A percentile compares a stretch with the other conserved stretches of the same genome.
phyloP scores from a whole-genome alignment of 2,113 vertebrate genomes.

The Empidonax traillii region DNA sequence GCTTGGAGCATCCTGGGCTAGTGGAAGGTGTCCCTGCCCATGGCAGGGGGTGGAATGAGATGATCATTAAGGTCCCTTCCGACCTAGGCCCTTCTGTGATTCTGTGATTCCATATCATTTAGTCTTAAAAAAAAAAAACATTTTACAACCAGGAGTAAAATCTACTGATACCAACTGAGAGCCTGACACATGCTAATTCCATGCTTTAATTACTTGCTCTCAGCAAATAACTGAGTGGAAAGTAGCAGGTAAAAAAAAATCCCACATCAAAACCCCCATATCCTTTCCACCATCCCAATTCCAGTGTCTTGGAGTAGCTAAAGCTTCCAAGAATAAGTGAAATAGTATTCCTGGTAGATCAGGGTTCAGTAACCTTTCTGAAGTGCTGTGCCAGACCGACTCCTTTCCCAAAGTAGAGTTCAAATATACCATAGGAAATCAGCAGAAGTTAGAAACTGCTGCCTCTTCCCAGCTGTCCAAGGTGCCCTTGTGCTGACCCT shows the following conservation, averaged over 20 bases:
- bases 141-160: background rate
- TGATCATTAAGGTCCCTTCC: background rate
- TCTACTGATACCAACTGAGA: background rate
- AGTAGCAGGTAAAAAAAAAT: background rate
- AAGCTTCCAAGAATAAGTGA: background rate
- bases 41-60: background rate
- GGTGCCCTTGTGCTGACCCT: background rate
- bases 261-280: background rate
- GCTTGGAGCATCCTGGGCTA: background rate
- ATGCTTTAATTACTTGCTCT: background rate
- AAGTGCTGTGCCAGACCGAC: background rate
- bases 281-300: background rate
- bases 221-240: background rate
- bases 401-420: background rate
- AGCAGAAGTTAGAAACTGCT: background rate
- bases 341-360: background rate
- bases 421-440: background rate
- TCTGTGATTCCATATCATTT: background rate
- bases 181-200: background rate
- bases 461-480: conserved; percentile 2
- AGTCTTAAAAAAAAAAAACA: background rate
- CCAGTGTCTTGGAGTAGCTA: background rate
- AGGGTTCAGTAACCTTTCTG: background rate
- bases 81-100: background rate
- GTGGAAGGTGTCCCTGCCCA: background rate